Evolutionary conservation across 2,113 vertebrate genomes (phyloP), one percentile per base, ranked within the genome.

Genomic region (Cyanistes caeruleus): DNA sequence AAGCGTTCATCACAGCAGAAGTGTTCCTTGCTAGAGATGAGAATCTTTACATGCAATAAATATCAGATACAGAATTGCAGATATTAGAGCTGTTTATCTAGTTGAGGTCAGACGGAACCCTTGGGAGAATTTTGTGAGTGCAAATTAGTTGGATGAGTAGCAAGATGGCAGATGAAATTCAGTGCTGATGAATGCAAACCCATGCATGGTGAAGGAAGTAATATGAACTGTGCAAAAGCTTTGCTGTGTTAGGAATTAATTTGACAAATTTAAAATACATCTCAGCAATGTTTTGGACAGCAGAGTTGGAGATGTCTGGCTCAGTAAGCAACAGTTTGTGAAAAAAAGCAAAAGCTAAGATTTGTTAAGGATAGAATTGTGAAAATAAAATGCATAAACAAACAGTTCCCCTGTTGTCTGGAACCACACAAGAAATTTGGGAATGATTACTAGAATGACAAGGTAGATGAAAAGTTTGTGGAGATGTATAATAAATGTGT

Each of bases 221-320:
- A 44, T 79, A 68, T 72, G 77, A 94, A 52, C 21, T 64, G 16
- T 89, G 44, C 43, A 23, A 33, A 75, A 90, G 27, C 62, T 84
- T 89, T 82, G 82, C 35, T 72, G 35, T 82, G 35, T 84, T 93
- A 59, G 37, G 33, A 87, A 89, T 92, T 87, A 84, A 87, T 89
- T 72, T 89, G 28, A 60, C 33, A 82, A 60, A 82, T 93, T 56
- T 76, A 64, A 39, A 49, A 69, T 90, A 37, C 15, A 52, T 78
- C 56, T 52, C 33, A 94, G 24, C 56, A 72, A 24, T 39, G 16
- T 39, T 87, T 89, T 63, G 39, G 69, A 63, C 30, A 51, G 33
- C 51, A 33, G 33, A 67, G 16, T 43, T 91, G 55, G 72, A 73
- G 68, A 46, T 58, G 51, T 73, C 63, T 89, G 55, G 13, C 52